Conservation (phyloP, 2,888 invertebrate species). For the Parnassius smintheus region DNA sequence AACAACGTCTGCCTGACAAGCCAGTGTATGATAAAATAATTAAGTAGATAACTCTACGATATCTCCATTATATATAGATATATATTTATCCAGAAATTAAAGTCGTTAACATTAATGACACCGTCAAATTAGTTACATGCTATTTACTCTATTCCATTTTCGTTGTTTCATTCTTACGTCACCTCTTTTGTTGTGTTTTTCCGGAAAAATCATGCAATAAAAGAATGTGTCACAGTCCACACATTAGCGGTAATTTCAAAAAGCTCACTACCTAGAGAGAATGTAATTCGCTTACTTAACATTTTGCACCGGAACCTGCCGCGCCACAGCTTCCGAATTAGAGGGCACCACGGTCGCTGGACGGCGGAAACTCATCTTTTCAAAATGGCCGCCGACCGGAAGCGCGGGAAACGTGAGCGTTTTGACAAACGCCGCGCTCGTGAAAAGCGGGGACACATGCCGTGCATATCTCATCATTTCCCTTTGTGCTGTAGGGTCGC, state of each 20-base stretch:
- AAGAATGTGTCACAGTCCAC: conserved; percentile 6
- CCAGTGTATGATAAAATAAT: too few relatives aligned
- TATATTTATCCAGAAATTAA: too few relatives aligned
- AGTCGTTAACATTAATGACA: too few relatives aligned
- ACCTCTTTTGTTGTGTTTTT: neutral
- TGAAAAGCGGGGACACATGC: conserved; percentile 63
- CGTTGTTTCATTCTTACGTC: neutral
- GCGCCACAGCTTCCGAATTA: conserved; percentile 62
- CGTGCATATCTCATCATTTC: conserved; percentile 54
- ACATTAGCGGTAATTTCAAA: conserved; percentile 14
- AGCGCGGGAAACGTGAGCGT: conserved; percentile 74
- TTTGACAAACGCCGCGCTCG: conserved; percentile 71
- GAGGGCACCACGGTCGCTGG: conserved; percentile 51
- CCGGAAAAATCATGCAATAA: neutral
- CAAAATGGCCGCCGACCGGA: conserved; percentile 75
- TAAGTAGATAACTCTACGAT: too few relatives aligned
- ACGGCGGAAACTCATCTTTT: conserved; percentile 68
- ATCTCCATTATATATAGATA: too few relatives aligned
- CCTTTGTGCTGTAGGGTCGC: conserved; percentile 38
- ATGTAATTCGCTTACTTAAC: conserved; percentile 74
- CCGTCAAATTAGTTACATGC: too few relatives aligned
- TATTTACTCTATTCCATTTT: too few relatives aligned
- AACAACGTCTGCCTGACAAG: too few relatives aligned
- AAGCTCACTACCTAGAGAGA: conserved; percentile 40
- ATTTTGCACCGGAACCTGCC: conserved; percentile 69